phyloP scores from a whole-genome alignment of 53 echinoderm and acorn worm species.

The Echinarachnius parma region DNA sequence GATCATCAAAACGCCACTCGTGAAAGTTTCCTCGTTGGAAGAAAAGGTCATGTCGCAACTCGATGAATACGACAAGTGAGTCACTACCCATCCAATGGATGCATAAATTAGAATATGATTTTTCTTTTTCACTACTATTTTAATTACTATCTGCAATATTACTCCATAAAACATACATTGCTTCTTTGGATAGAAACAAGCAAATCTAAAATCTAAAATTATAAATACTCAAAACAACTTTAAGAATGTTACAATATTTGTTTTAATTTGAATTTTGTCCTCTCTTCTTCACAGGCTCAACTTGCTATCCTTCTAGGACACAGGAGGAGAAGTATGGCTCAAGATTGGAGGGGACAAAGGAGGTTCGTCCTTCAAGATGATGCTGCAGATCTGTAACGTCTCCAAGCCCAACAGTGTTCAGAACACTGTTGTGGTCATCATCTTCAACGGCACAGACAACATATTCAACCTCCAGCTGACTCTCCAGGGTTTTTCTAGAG shows the following conservation, averaged over 20 bases:
- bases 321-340: conserved; percentile 16
- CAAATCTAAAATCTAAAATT: neutral
- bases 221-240: neutral
- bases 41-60: conserved; percentile 1
- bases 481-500: neutral
- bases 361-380: conserved; percentile 16
- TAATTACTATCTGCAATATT: neutral
- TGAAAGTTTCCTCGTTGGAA: conserved; percentile 14
- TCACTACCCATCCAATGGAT: neutral
- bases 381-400: conserved; percentile 13
- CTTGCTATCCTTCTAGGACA: conserved; percentile 1
- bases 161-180: conserved; percentile 8
- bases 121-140: too few species aligned
- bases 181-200: neutral
- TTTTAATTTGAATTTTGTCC: neutral
- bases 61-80: conserved; percentile 11
- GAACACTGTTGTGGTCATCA: conserved; percentile 11
- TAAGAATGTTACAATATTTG: neutral
- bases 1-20: neutral
- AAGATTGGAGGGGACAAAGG: conserved; percentile 25
- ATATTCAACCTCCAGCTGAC: conserved; percentile 16
- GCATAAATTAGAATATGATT: too few species aligned
- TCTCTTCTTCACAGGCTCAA: neutral
- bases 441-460: conserved; percentile 14
- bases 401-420: conserved; percentile 13